Percentiles rank a stretch among this genome's conserved stretches.
phyloP scores from a whole-genome alignment of 2,888 invertebrate species.

The Capitulum mitella region DNA sequence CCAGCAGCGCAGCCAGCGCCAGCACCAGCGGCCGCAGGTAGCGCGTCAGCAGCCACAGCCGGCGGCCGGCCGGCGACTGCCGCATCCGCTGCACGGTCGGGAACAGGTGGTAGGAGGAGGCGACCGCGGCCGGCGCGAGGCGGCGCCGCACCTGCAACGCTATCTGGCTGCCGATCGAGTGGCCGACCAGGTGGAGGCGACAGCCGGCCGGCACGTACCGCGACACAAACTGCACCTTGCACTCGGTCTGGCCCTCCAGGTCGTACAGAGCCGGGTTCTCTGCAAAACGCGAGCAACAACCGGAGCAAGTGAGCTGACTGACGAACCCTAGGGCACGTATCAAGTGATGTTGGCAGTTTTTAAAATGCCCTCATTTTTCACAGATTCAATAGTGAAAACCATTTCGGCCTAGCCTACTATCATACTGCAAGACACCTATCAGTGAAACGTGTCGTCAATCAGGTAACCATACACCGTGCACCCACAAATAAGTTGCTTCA shows the following conservation, averaged over 20 bases:
- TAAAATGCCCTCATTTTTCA: too few species aligned
- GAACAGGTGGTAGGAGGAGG: slow-evolving; percentile 25
- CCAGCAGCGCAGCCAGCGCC: neutral
- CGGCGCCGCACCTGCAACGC: slow-evolving; percentile 41
- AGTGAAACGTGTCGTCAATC: too few species aligned
- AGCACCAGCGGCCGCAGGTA: neutral
- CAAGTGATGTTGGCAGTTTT: too few species aligned
- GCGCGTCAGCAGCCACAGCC: neutral
- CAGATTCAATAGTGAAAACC: too few species aligned
- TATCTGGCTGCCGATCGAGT: slow-evolving; percentile 85
- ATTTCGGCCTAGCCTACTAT: too few species aligned
- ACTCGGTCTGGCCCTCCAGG: slow-evolving; percentile 67
- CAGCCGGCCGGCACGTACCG: slow-evolving; percentile 62
- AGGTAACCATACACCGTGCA: too few species aligned
- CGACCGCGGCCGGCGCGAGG: neutral
- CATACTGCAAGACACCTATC: too few species aligned
- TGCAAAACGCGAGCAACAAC: too few species aligned
- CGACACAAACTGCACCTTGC: slow-evolving; percentile 70
- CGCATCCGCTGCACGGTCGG: slow-evolving; percentile 23
- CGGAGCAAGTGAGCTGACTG: too few species aligned
- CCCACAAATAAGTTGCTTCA: too few species aligned
- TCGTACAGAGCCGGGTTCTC: slow-evolving; percentile 50
- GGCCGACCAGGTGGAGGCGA: slow-evolving; percentile 74
- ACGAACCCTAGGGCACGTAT: too few species aligned
- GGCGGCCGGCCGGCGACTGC: slow-evolving; percentile 6